Conservation (phyloP, 2,797 vertebrate species). For the Sebastes ruberrimus region DNA sequence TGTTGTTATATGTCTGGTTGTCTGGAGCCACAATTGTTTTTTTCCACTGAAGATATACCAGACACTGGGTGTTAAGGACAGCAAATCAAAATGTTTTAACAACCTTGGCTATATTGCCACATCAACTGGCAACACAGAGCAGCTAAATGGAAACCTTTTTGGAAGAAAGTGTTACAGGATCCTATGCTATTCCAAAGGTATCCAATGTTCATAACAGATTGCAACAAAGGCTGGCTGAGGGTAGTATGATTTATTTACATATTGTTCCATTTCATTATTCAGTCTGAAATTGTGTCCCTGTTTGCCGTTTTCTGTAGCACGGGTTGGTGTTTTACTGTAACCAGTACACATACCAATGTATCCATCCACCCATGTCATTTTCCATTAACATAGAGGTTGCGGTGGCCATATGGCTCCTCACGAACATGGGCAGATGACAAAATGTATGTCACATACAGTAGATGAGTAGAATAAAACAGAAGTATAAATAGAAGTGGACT, state of each 20-base stretch:
- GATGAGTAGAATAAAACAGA: neutral
- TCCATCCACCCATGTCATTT: neutral
- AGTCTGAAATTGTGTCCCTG: neutral
- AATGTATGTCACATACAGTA: neutral
- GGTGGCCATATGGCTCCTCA: neutral
- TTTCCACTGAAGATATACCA: neutral
- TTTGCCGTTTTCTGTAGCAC: neutral
- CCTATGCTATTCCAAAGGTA: neutral
- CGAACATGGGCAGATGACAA: neutral
- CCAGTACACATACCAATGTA: neutral
- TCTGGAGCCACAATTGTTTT: neutral
- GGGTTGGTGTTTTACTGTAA: neutral
- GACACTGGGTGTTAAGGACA: neutral
- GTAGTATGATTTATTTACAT: neutral
- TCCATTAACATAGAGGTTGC: neutral
- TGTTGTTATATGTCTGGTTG: too few species aligned
- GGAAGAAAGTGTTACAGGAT: neutral
- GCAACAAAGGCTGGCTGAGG: neutral
- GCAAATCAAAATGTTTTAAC: slow-evolving; percentile 8
- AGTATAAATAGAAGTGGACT: neutral
- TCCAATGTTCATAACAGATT: neutral
- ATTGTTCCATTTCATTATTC: neutral
- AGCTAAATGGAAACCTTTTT: neutral
- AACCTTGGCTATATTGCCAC: neutral
- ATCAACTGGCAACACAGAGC: neutral